Percentiles rank a stretch among this genome's conserved stretches.
phyloP scores from a whole-genome alignment of 2,113 vertebrate genomes.

The Nesogale talazaci region DNA sequence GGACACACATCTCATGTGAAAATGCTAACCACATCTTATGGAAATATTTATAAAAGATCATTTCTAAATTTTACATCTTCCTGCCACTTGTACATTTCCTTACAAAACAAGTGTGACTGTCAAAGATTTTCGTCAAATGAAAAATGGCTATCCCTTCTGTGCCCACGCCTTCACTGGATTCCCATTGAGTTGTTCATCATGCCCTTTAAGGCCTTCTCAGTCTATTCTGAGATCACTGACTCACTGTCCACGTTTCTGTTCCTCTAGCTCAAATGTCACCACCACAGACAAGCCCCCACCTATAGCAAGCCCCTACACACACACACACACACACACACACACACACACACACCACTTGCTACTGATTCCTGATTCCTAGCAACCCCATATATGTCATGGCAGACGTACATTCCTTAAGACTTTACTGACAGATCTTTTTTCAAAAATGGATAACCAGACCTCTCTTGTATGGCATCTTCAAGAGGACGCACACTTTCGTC shows the following conservation, averaged over 20 bases:
- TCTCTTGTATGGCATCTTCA: no score
- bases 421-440: no score
- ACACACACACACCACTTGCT: no score
- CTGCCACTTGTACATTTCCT: not conserved
- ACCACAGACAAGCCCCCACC: not conserved
- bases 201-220: not conserved
- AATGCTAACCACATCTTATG: not conserved
- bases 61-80: not conserved
- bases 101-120: conserved; percentile 14
- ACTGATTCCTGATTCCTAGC: no score
- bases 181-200: not conserved
- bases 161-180: not conserved
- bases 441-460: no score
- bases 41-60: not conserved
- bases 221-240: not conserved
- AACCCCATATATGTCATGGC: no score
- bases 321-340: no score
- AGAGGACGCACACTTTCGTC: no score
- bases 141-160: not conserved
- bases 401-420: no score
- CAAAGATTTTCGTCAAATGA: not conserved
- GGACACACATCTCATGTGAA: not conserved
- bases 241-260: not conserved
- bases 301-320: not conserved
- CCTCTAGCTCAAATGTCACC: not conserved